Percentiles rank a stretch among this genome's conserved stretches.
Evolutionary conservation across 2,113 vertebrate species (phyloP).

Genomic region (Tenrec ecaudatus): DNA sequence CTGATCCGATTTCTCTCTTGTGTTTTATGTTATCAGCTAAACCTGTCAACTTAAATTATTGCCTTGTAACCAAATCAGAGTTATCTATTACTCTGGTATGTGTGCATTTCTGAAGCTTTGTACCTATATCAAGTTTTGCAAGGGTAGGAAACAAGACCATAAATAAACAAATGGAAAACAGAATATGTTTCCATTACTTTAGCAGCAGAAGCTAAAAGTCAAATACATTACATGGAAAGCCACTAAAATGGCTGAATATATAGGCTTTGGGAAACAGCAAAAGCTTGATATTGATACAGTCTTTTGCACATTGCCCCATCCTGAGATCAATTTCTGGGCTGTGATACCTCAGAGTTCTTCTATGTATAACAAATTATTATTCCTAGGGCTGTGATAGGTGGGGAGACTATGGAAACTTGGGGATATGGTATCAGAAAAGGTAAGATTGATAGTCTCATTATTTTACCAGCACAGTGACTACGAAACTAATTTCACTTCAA

Average conservation of each 20-base stretch:
- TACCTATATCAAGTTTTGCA: conserved; percentile 81
- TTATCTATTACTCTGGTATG: conserved; percentile 84
- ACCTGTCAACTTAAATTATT: conserved; percentile 88
- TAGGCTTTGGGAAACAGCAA: conserved; percentile 55
- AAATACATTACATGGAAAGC: not conserved
- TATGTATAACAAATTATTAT: conserved; percentile 57
- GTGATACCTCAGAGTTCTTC: not conserved
- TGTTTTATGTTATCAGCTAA: conserved; percentile 88
- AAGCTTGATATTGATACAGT: not conserved
- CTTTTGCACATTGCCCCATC: conserved; percentile 36
- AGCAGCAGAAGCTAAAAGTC: conserved; percentile 66
- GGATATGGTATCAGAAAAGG: conserved; percentile 45
- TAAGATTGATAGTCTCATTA: conserved; percentile 60
- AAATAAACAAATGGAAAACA: conserved; percentile 85
- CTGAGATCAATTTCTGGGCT: conserved; percentile 52
- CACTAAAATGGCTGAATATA: conserved; percentile 68
- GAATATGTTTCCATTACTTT: conserved; percentile 67
- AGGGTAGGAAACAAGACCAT: conserved; percentile 81
- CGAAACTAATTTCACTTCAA: conserved; percentile 54
- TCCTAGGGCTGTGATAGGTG: conserved; percentile 43
- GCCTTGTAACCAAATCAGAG: conserved; percentile 86
- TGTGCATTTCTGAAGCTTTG: conserved; percentile 79
- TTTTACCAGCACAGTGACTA: conserved; percentile 63
- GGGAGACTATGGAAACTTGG: conserved; percentile 41
- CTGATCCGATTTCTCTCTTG: conserved; percentile 82